These are phyloP conservation scores for Phalacrocorax carbo DNA, from an alignment of 2,113 vertebrate genomes.

Conservation along the genomic window DNA sequence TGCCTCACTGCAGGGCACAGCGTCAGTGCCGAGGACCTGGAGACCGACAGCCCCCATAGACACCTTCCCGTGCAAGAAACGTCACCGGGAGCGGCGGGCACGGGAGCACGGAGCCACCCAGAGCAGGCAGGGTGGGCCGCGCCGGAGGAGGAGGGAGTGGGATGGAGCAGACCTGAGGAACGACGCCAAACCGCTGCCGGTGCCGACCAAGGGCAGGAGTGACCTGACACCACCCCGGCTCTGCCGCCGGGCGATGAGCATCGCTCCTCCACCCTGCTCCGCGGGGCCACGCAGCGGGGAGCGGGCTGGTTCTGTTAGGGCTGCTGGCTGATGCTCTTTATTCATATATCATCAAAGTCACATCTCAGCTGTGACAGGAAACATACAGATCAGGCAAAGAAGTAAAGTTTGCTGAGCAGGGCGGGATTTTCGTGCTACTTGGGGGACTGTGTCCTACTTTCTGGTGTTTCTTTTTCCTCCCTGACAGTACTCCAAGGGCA, in stretches of 20 bases:
- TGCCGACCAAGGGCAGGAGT: neutral
- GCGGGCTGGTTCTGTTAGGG: rapidly evolving
- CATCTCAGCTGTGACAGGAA: slow-evolving; percentile 7
- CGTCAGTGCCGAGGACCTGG: neutral
- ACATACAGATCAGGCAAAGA: neutral
- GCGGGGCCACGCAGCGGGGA: rapidly evolving
- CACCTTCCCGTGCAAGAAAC: neutral
- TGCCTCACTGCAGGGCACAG: neutral
- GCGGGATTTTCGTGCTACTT: neutral
- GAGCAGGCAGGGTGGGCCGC: rapidly evolving
- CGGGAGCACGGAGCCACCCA: rapidly evolving
- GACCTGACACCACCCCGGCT: neutral
- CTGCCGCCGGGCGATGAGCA: neutral
- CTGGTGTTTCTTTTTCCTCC: neutral
- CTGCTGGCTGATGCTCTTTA: neutral
- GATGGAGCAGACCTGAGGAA: rapidly evolving
- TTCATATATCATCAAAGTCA: slow-evolving; percentile 31
- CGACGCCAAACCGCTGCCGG: rapidly evolving
- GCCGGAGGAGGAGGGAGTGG: neutral
- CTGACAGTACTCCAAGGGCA: slow-evolving; percentile 33
- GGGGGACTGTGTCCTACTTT: slow-evolving; percentile 53
- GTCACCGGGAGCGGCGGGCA: neutral
- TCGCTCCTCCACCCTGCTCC: neutral
- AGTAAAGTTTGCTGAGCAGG: slow-evolving; percentile 20
- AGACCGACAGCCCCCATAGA: rapidly evolving